Base-by-base conservation (phyloP, 2,797 vertebrate genomes). In the Borostomias antarcticus region DNA sequence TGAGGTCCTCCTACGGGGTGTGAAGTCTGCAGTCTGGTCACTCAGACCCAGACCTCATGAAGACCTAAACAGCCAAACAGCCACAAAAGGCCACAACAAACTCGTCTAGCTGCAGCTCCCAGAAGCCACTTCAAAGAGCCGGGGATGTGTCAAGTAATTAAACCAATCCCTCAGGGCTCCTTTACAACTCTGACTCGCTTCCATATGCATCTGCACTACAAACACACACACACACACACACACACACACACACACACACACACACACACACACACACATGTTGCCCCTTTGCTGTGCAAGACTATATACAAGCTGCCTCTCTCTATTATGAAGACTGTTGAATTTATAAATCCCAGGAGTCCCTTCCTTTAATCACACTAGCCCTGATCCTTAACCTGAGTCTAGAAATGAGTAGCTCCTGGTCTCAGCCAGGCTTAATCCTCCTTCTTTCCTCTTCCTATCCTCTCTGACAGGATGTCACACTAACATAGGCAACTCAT, bases 321-420 rank as follows among this genome's bases (percentile, higher is more conserved):
- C 63, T 26, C n/a, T 32, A 30, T 62, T 57, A 51, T 37, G 47
- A n/a, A n/a, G n/a, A 57, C 52, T 68, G 56, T 45, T 73, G 45
- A 67, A 58, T 54, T 45, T 65, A 61, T 47, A 30, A 35, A 50
- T 51, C 48, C 28, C 51, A 62, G 65, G 40, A 59, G 54, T 45
- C 19, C 33, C 35, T 40, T 60, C 32, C 50, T 43, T 35, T 68
- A 51, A 62, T 62, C 50, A 61, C 48, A 61, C 58, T 59, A 59
- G 40, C 33, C 57, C 58, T 64, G 35, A 58, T 58, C 21, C 43
- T 58, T 25, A 25, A 1, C 28, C 32, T 48, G 64, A 66, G 29
- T 48, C 29, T 19, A 56, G n/a, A n/a, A n/a, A n/a, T n/a, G n/a
- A n/a, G 23, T 51, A 65, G 25, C 21, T 8, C 43, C 21, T 6